Evolutionary conservation across 2,113 vertebrate species (phyloP), one percentile per base, ranked within the genome.

Genomic region (Solea senegalensis): DNA sequence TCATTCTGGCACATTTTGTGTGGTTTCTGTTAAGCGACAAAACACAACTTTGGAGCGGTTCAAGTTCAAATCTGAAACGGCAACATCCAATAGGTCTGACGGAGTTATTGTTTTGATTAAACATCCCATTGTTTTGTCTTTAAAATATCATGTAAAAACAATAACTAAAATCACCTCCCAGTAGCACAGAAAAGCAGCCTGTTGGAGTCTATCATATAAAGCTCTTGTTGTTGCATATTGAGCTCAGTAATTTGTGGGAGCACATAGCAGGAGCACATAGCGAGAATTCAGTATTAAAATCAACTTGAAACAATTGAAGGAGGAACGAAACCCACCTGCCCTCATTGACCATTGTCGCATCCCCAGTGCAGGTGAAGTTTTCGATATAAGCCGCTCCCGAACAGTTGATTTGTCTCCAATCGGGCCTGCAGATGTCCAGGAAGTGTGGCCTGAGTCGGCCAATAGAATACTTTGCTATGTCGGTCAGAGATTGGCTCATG

Each of bases 401-500:
- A 87, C 98, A 99, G 94, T 97, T 96, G 91, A 96, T 92, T 0
- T 57, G 12, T 0, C 50, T 43, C 96, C 95, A 97, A 41, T 97
- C 92, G 0, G 95, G 96, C 77, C 92, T 91, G 89, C 98, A 99
- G 55, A 98, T 92, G 28, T 92, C 91, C 41, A 99, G 88, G 91
- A 99, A 99, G 91, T 99, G 97, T 46, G 98, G 98, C 72, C 98
- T 92, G 76, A 99, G 92, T 11, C 97, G 95, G 0, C 98, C 98
- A 51, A 99, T 96, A 1, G 97, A 97, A 72, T 98, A 99, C 85
- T 99, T 99, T 87, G 96, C 97, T 83, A 99, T 99, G 94, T 99
- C 97, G 2, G 98, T 99, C 85, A 99, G 87, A 0, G 98, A 98
- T 88, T 99, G 98, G 88, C 97, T 99, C 87, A 96, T 94, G n/a